Percentiles rank a stretch among this genome's conserved stretches.
phyloP scores from a whole-genome alignment of 1,140 invertebrate genomes.

The Orchestia grillus region DNA sequence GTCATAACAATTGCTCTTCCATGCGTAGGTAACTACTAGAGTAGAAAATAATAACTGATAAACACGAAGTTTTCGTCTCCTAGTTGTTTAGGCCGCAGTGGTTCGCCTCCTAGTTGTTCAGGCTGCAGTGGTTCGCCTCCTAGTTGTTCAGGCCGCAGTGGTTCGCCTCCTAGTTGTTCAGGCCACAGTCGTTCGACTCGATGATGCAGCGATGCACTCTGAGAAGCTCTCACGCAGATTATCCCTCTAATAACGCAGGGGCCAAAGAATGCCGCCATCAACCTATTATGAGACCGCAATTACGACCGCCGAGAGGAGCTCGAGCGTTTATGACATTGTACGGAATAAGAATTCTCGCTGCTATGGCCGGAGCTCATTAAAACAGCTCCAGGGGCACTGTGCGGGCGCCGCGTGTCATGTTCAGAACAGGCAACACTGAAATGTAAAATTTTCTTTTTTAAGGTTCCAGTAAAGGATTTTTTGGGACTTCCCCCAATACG shows the following conservation, averaged over 20 bases:
- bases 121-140: not conserved
- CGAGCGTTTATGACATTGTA: not conserved
- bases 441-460: not conserved
- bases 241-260: not conserved
- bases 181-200: no score
- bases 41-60: not conserved
- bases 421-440: no score
- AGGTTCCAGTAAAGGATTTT: no score
- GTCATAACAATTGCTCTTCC: no score
- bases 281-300: not conserved
- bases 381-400: not conserved
- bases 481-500: no score
- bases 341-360: not conserved
- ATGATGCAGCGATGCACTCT: not conserved
- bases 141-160: no score
- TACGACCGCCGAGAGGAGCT: not conserved
- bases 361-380: not conserved
- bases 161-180: no score
- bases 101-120: not conserved
- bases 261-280: slow-evolving; percentile 5
- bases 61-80: not conserved
- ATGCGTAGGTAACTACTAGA: no score
- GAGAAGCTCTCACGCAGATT: not conserved
- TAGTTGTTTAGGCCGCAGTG: not conserved
- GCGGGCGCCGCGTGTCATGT: no score